Evolutionary conservation across 1,140 invertebrate genomes (phyloP).

Genomic region (Diorhabda elongata): DNA sequence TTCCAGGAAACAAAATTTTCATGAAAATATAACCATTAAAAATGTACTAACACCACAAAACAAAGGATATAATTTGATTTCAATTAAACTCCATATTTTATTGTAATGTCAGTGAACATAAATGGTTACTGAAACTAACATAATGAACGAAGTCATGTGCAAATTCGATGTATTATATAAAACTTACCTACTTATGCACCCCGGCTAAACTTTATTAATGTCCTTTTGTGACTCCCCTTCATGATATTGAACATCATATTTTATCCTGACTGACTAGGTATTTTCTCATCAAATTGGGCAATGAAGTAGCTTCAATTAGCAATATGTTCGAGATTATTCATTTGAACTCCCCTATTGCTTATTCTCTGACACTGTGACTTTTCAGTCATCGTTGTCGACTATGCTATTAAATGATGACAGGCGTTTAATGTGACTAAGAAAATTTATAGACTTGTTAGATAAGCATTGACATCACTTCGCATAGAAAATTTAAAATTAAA

Average conservation of each 20-base stretch:
- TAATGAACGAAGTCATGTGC: not conserved
- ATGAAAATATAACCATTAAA: no score
- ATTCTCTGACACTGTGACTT: constrained; percentile 5
- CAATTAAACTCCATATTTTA: no score
- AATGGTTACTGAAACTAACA: not conserved
- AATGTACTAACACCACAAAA: no score
- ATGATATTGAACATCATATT: constrained; percentile 9
- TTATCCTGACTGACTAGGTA: constrained; percentile 12
- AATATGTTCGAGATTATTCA: constrained; percentile 15
- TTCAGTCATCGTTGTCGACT: not conserved
- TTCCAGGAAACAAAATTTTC: no score
- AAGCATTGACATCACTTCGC: no score
- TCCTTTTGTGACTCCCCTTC: not conserved
- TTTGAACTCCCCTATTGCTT: constrained; percentile 1
- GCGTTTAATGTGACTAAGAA: not conserved
- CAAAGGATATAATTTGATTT: no score
- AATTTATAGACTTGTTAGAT: no score
- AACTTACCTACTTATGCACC: not conserved
- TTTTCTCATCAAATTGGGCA: constrained; percentile 16
- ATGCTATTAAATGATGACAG: not conserved
- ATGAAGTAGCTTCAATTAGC: constrained; percentile 17
- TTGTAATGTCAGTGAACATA: no score
- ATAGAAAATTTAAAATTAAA: no score
- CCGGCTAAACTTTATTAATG: constrained; percentile 13
- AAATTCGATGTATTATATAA: not conserved